Evolutionary conservation across 2,113 vertebrate genomes (phyloP), one percentile per base, ranked within the genome.

Genomic region (Empidonax traillii): DNA sequence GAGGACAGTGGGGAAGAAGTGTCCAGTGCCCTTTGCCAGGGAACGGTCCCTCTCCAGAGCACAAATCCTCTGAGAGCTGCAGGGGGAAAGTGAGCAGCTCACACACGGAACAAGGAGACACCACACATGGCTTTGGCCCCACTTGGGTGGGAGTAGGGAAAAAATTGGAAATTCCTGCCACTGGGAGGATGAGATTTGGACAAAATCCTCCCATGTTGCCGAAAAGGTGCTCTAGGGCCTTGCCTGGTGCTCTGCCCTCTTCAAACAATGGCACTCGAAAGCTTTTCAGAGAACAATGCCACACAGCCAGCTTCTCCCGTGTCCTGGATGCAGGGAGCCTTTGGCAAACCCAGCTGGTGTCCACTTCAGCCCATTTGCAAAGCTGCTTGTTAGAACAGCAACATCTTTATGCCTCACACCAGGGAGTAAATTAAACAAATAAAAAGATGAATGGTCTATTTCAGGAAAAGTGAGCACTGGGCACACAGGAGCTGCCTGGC

Each of bases 391-490:
- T 78, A 63, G 49, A 89, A 71, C 28, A 74, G 46, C 39, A 52
- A 59, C 33, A 43, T 74, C 35, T 85, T 78, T 52, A 63, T 41
- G 39, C 27, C 21, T 79, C 66, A 22, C 1, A 1, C 59, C 19
- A 43, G 59, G 73, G 25, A 68, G 24, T 65, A 85, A 91, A 85
- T 75, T 12, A 89, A 89, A 87, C 39, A 93, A 87, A 71, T 14
- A 58, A 33, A 65, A 77, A 62, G 8, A 72, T 9, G 5, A 78
- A 85, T 1, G 2, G 19, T 61, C 58, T 66, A 1, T 6, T 90
- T 91, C 73, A 53, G 46, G 51, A 77, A 68, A 77, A 31, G 21
- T 44, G 27, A 77, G 37, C 0, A 0, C 28, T 59, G 43, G 41
- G 39, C 56, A 69, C 59, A 20, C 9, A 76, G 58, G 37, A 78